These are phyloP conservation scores for Cephalophus harveyi DNA, from an alignment of 2,113 vertebrate genomes.

Conservation along the genomic window DNA sequence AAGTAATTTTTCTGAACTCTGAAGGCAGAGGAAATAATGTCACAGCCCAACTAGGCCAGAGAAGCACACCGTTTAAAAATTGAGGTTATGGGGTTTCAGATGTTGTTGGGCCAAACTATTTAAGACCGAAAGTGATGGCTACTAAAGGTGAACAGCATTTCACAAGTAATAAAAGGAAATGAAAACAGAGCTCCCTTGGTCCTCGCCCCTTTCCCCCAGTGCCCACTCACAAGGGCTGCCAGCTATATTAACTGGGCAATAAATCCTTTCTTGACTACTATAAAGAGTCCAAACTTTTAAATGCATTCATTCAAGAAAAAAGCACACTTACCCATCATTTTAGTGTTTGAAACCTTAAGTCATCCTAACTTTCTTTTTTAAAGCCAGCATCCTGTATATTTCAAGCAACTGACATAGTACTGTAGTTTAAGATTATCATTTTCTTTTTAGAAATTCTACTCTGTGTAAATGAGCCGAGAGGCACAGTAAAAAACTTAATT, in stretches of 20 bases:
- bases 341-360: background rate
- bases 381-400: background rate
- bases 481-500: background rate
- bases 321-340: background rate
- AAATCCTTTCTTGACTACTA: background rate
- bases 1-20: slow-evolving; percentile 75
- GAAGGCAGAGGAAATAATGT: slow-evolving; percentile 69
- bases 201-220: accelerated
- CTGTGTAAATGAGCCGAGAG: background rate
- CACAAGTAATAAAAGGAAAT: slow-evolving; percentile 36
- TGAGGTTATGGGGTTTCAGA: slow-evolving; percentile 60
- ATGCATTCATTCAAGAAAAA: background rate
- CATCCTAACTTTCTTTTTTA: background rate
- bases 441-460: background rate
- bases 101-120: slow-evolving; percentile 38
- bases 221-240: accelerated
- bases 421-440: background rate
- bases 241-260: too few species aligned
- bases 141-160: slow-evolving; percentile 37
- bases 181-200: background rate
- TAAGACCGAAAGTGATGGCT: slow-evolving; percentile 5
- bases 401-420: background rate
- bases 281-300: background rate
- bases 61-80: slow-evolving; percentile 61
- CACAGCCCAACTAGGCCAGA: slow-evolving; percentile 39